These are phyloP conservation scores for Dolichopus griseipennis DNA, from an alignment of 2,888 invertebrate species.

Conservation along the genomic window DNA sequence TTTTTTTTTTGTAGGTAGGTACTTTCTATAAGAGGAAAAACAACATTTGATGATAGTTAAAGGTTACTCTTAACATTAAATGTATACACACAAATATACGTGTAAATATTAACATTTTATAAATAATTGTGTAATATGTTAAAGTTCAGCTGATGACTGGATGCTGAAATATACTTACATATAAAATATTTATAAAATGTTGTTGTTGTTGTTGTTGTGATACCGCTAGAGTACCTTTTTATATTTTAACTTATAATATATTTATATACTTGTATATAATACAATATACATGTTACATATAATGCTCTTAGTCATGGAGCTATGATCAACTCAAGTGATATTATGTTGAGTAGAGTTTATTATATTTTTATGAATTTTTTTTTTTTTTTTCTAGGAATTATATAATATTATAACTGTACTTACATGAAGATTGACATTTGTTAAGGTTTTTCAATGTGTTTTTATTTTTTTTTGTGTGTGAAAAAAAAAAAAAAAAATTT, in stretches of 20 bases:
- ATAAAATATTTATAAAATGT: no score
- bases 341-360: neutral
- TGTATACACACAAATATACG: neutral
- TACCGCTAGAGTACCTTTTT: no score
- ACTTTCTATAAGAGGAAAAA: neutral
- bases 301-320: neutral
- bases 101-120: neutral
- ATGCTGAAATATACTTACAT: no score
- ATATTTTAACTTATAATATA: no score
- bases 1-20: neutral
- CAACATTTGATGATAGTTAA: neutral
- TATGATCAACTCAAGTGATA: neutral
- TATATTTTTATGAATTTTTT: neutral
- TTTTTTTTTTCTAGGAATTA: neutral
- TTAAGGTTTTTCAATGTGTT: neutral
- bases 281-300: no score
- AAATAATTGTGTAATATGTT: neutral
- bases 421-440: constrained; percentile 1
- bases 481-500: neutral
- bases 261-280: no score
- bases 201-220: no score
- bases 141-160: neutral
- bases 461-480: neutral
- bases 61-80: neutral
- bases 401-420: neutral